Conservation (phyloP, 1,140 invertebrate genomes). For the Elymnias hypermnestra region DNA sequence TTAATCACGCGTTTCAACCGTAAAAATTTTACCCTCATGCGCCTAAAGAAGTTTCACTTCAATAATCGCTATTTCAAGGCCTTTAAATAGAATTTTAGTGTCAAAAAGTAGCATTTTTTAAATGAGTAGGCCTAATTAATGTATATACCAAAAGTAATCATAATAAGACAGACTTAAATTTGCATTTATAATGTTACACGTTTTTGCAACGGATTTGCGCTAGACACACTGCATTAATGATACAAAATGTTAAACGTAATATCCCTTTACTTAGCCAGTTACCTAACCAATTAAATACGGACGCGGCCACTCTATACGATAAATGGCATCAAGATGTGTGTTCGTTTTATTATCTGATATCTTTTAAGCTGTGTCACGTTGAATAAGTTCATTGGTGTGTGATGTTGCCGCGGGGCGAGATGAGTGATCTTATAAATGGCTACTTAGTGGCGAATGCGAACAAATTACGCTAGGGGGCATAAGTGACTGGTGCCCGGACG, state of each 20-base stretch:
- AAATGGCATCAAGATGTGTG: slow-evolving; percentile 51
- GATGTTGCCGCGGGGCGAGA: slow-evolving; percentile 29
- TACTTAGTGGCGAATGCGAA: slow-evolving; percentile 49
- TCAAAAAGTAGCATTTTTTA: no score
- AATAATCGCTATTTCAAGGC: no score
- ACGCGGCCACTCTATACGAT: slow-evolving; percentile 39
- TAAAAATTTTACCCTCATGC: no score
- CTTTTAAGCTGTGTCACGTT: slow-evolving; percentile 57
- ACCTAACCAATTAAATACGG: slow-evolving; percentile 44
- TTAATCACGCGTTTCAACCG: no score
- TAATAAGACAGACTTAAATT: no score
- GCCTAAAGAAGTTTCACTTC: no score
- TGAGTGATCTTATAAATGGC: slow-evolving; percentile 56
- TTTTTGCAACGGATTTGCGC: no score
- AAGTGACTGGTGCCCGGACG: slow-evolving; percentile 16
- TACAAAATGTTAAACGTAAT: slow-evolving; percentile 2
- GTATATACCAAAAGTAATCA: no score
- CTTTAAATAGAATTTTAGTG: no score
- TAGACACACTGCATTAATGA: no score
- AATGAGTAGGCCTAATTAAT: no score
- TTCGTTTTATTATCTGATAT: slow-evolving; percentile 53
- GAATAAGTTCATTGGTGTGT: slow-evolving; percentile 47
- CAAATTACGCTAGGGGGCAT: slow-evolving; percentile 42
- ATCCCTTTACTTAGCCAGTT: background rate
- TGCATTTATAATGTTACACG: no score